Evolutionary conservation across 2,113 vertebrate species (phyloP).

Genomic region (Scomber japonicus): DNA sequence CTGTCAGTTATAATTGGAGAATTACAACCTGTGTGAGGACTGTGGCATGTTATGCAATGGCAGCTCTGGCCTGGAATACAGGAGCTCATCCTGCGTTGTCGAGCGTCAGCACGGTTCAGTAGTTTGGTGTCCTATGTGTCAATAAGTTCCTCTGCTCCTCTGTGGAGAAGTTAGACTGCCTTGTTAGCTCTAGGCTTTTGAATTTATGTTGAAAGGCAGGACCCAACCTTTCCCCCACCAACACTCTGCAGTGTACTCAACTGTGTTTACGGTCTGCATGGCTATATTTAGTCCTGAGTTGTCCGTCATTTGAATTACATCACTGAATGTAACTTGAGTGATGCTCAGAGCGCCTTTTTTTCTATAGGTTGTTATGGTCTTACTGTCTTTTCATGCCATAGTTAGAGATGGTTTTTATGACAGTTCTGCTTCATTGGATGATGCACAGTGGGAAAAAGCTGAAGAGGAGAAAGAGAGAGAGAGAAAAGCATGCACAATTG

Average conservation of each 20-base stretch:
- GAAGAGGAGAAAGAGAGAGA: not conserved
- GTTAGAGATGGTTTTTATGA: not conserved
- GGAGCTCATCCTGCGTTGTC: conserved; percentile 52
- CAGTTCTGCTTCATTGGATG: conserved; percentile 12
- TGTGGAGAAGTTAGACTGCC: not conserved
- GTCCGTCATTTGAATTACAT: conserved; percentile 10
- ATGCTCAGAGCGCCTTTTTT: conserved; percentile 17
- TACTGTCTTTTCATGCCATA: not conserved
- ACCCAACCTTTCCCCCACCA: conserved; percentile 6
- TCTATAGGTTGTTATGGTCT: conserved; percentile 23
- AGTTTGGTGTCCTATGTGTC: conserved; percentile 36
- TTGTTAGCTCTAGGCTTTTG: conserved; percentile 27
- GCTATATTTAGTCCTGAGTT: conserved; percentile 46
- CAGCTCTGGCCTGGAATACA: conserved; percentile 15
- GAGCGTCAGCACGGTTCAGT: conserved; percentile 33
- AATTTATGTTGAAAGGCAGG: conserved; percentile 19
- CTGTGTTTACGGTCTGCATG: conserved; percentile 14
- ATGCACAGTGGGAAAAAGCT: conserved; percentile 1
- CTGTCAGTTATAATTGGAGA: conserved; percentile 18
- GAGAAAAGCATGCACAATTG: not conserved
- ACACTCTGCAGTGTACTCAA: conserved; percentile 1
- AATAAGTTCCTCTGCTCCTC: conserved; percentile 47
- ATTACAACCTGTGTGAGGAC: conserved; percentile 30
- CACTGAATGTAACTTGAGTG: conserved; percentile 6
- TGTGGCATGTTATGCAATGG: conserved; percentile 25